phyloP scores from a whole-genome alignment of 1,140 invertebrate genomes.

The Caenorhabditis elegans region WBcel235 BX284604.4:8615501-8616000 shows the following conservation, averaged over 20 bases:
- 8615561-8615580: constrained; percentile 42
- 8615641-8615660: not conserved
- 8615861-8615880: not conserved
- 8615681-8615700: not conserved
- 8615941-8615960: not conserved
- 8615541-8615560: constrained; percentile 40
- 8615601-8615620: not conserved
- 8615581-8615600: constrained; percentile 34
- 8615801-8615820: constrained; percentile 84
- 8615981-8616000: too few species aligned
- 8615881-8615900: not conserved
- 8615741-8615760: constrained; percentile 71
- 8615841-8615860: constrained; percentile 77
- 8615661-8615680: not conserved
- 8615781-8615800: constrained; percentile 84
- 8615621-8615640: not conserved
- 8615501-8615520: constrained; percentile 34
- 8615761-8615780: constrained; percentile 83
- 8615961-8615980: too few species aligned
- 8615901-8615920: not conserved
- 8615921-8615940: not conserved
- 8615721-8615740: not conserved
- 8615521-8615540: constrained; percentile 36
- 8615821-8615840: constrained; percentile 81
- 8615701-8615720: constrained; percentile 3